These are phyloP conservation scores for Cettia cetti DNA, from an alignment of 2,113 vertebrate genomes.

Conservation along the genomic window DNA sequence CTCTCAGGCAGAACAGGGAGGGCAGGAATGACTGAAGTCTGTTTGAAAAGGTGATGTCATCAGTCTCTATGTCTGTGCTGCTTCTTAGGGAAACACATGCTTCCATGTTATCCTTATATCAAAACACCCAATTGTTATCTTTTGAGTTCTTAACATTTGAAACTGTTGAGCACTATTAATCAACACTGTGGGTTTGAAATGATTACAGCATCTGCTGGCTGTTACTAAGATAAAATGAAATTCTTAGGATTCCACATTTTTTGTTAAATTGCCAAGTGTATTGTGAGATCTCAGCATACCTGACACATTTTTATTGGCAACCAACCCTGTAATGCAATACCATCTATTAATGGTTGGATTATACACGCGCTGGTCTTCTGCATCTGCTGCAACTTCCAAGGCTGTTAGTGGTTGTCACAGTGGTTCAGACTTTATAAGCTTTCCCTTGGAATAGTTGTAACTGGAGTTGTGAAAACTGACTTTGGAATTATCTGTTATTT, in stretches of 20 bases:
- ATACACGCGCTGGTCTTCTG: rapidly evolving
- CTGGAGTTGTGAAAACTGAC: not conserved
- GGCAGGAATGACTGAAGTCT: not conserved
- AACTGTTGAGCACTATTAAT: not conserved
- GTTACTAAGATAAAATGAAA: conserved; percentile 17
- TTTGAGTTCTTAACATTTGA: not conserved
- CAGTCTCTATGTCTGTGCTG: not conserved
- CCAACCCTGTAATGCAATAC: not conserved
- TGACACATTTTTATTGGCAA: not conserved
- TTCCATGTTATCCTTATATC: not conserved
- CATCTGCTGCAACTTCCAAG: not conserved
- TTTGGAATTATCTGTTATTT: not conserved
- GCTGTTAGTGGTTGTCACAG: not conserved
- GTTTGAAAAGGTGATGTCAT: not conserved
- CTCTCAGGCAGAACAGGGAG: not conserved
- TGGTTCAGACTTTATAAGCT: not conserved
- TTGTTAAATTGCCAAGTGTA: not conserved
- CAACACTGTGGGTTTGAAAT: not conserved
- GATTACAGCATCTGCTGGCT: conserved; percentile 14
- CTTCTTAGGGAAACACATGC: not conserved
- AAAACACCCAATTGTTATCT: not conserved
- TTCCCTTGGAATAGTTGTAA: not conserved
- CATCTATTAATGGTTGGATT: not conserved
- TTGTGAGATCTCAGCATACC: not conserved
- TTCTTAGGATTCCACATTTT: not conserved